Evolutionary conservation across 2,888 invertebrate species (phyloP), one percentile per base, ranked within the genome.

Genomic region (Agrochola lychnidis): DNA sequence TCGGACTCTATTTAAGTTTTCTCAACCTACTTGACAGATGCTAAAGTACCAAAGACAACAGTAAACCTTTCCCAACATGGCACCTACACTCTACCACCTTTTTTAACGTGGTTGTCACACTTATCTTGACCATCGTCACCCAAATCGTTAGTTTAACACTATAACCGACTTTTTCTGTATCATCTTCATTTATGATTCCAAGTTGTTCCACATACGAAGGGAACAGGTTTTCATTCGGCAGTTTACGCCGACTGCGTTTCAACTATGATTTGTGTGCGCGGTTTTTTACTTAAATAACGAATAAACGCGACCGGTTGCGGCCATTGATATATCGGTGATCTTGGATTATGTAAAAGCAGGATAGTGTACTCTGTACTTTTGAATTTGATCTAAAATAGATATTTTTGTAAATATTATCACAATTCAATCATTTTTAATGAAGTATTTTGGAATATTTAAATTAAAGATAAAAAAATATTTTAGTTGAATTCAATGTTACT

Each of bases 161-260:
- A 81, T 91, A 91, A 93, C 93, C 91, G 90, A 92, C 91, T 92
- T 93, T 90, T 91, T 89, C 86, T 88, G 87, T 90, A 91, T 89
- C 92, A 89, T 90, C 90, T 86, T 87, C 89, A 89, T 90, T 91
- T 89, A 87, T 87, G 87, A 91, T 88, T 87, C 88, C 85, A 89
- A 80, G 79, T 86, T 89, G 92, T 89, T 89, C 92, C 83, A 92
- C 89, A 90, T 91, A 90, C 69, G 82, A 81, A 75, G 75, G 72
- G 83, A 89, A 91, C 91, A 78, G 78, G 91, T 90, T 90, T 85
- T 78, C 70, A 68, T 79, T 86, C 70, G 81, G 77, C 80, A 73
- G 70, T 76, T 83, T 74, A 82, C 72, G 79, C 68, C 69, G 59
- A 79, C 78, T 79, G 68, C 63, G 82, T 84, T 87, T 81, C 72